A percentile compares a stretch with the other conserved stretches of the same genome.
These are phyloP conservation scores for Ophion obscuratus DNA, from an alignment of 2,888 invertebrate genomes.

Conservation along the genomic window DNA sequence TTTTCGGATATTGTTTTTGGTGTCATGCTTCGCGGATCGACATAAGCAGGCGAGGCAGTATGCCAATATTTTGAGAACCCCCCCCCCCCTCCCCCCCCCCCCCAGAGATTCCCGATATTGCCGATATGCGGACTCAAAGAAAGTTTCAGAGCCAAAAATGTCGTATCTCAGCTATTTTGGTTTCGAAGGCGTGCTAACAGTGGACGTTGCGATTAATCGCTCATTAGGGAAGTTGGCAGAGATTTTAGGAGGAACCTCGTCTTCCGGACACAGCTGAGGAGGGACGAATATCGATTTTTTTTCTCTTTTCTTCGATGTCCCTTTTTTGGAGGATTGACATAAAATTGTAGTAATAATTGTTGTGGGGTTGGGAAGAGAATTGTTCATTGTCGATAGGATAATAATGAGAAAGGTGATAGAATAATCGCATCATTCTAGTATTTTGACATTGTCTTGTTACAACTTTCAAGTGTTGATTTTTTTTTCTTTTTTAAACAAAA, in stretches of 20 bases:
- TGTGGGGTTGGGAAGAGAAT: no score
- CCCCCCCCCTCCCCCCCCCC: no score
- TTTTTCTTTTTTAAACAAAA: no score
- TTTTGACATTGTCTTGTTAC: no score
- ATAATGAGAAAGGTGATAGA: no score
- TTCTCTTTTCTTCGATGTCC: not conserved
- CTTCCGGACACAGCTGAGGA: not conserved
- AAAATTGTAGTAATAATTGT: not conserved
- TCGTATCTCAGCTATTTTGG: constrained; percentile 13
- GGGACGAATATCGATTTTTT: not conserved
- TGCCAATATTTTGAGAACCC: not conserved
- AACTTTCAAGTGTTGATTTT: no score
- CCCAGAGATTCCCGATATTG: not conserved
- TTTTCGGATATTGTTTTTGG: no score
- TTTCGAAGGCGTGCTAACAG: not conserved
- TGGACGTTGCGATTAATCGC: constrained; percentile 24
- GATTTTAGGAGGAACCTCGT: not conserved
- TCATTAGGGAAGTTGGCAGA: constrained; percentile 23
- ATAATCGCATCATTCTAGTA: no score
- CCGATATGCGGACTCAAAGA: not conserved
- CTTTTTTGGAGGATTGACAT: no score
- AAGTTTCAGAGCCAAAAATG: constrained; percentile 24
- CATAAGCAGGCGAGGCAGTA: not conserved
- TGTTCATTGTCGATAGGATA: no score
- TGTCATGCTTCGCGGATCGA: no score